These are phyloP conservation scores for Pseudopipra pipra DNA, from an alignment of 2,113 vertebrate species.

Conservation along the genomic window DNA sequence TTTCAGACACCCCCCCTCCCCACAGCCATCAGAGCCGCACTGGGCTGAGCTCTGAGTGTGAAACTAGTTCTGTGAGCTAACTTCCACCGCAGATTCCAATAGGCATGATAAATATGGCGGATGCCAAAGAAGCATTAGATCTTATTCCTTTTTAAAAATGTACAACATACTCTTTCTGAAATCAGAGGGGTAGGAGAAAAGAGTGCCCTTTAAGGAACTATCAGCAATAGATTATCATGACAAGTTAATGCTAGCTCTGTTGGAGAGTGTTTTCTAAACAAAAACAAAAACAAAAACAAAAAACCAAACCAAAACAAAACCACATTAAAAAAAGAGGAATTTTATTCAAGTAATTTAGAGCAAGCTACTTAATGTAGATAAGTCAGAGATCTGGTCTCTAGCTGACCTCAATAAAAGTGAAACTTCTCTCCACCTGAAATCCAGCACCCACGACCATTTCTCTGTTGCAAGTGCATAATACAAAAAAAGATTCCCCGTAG, in stretches of 20 bases:
- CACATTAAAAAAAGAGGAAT: not conserved
- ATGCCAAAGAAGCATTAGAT: conserved; percentile 18
- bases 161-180: not conserved
- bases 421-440: conserved; percentile 40
- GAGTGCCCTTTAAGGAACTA: not conserved
- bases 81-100: not conserved
- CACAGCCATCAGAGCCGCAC: not conserved
- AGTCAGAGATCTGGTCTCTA: not conserved
- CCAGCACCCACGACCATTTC: not conserved
- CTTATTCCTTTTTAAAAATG: not conserved
- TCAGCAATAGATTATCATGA: not conserved
- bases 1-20: not conserved
- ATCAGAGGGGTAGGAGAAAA: not conserved
- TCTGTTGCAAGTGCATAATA: not conserved
- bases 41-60: not conserved
- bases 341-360: not conserved
- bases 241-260: not conserved
- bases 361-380: not conserved
- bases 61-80: not conserved
- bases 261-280: not conserved
- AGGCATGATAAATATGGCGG: conserved; percentile 38
- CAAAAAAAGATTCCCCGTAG: not conserved
- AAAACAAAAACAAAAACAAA: not conserved
- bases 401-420: conserved; percentile 37
- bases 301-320: not conserved